Evolutionary conservation across 1,140 invertebrate genomes (phyloP), one percentile per base, ranked within the genome.

Genomic region (Eciton burchellii): DNA sequence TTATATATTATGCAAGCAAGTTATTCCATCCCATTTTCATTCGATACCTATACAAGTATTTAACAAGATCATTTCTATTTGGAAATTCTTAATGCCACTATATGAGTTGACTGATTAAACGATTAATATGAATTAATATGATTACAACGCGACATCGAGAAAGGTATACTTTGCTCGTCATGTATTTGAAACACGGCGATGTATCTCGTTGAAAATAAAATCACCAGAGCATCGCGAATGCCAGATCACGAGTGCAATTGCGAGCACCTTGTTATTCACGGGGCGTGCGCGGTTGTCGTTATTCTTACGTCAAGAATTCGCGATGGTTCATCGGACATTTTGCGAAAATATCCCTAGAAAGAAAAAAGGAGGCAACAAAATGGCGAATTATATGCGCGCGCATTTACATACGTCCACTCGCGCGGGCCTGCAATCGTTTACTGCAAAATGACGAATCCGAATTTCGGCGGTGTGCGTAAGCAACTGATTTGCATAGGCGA

Each of bases 331-430:
- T 52, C 26, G 3, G 8, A 47, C 16, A 35, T 6, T 49, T 1
- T 1, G 45, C 35, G 24, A 47, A 63, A 63, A 49, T 52, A 26
- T 24, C 29, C 24, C 19, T 43, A 52, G n/a, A 81, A 84, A 35
- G 73, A 84, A 84, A n/a, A n/a, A n/a, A n/a, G n/a, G n/a, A n/a
- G n/a, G n/a, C 62, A 85, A 68, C 60, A 45, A 72, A 35, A 35
- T 35, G 35, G 8, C 24, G 35, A 47, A 71, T 84, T 65, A 29
- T 70, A 19, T 47, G 62, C 24, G n/a, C 19, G 52, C 43, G 43
- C 8, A 57, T 62, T 29, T 63, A 62, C 47, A 41, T 45, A 43
- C 24, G 21, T 35, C 11, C 35, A 60, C 8, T 43, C 24, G 26
- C 4, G 12, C 14, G 11, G 29, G 41, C 14, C 14, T 8, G 21